Base-by-base conservation (phyloP, 1,140 invertebrate genomes). In the Drosophila kurseongensis region DNA sequence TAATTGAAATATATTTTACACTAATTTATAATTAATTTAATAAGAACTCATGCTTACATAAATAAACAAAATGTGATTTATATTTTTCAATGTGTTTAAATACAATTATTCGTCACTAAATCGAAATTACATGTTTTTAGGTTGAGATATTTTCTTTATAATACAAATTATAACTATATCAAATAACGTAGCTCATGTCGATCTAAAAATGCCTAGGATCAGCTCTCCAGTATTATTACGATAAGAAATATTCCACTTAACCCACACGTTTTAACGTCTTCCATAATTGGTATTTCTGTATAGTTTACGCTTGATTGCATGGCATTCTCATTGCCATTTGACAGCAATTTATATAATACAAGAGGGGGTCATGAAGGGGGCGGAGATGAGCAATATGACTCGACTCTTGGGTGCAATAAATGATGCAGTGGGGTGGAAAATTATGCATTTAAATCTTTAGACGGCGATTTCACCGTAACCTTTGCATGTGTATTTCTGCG, bases 281-380 rank as follows among this genome's bases (percentile, higher is more conserved):
- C 58, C 56, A 56, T 80, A 75, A 78, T 58, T 69, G 57, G 32
- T 51, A 63, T 50, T 78, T 48, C 69, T 76, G 44, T 72, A 57
- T 68, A 69, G 80, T 86, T 66, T 45, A 82, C 63, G 83, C 66
- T 74, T 72, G 75, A 88, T 88, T 86, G 83, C 83, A 51, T 51
- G 47, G 42, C 50, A 74, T 69, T 75, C 52, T 75, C 52, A 66
- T 75, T 75, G 52, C 48, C 61, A 40, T 73, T 68, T 58, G 45
- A 44, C 60, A 62, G 51, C 45, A 36, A 40, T 52, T 75, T 57
- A 58, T 56, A 75, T 65, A 63, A 63, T 27, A 32, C 14, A 23
- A 45, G 16, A 27, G 23, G 50, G 35, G 23, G 13, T 35, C 13
- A 38, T 47, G n/a, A 18, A 52, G 35, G 48, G 36, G 32, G 42